These are phyloP conservation scores for Hydrozoanthus gracilis DNA, from an alignment of 92 coral and sea anemone genomes.

Conservation along the genomic window DNA sequence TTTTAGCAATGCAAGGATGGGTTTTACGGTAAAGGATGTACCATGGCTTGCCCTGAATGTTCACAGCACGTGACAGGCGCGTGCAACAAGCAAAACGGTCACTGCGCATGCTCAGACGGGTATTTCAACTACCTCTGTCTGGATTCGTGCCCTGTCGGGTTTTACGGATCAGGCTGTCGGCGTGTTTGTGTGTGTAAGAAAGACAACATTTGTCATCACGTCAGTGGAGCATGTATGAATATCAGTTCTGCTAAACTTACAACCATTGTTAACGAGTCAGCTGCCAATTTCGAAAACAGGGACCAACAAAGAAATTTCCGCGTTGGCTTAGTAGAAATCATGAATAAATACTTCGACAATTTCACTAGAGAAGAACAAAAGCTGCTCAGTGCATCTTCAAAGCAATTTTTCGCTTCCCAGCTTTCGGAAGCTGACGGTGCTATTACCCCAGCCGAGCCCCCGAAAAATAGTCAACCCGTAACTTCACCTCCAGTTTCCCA, in stretches of 20 bases:
- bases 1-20: constrained; percentile 87
- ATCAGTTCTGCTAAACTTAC: constrained; percentile 68
- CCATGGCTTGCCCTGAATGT: constrained; percentile 79
- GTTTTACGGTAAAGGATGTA: constrained; percentile 81
- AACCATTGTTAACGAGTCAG: constrained; percentile 59
- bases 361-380: constrained; percentile 1
- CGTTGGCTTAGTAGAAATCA: constrained; percentile 73
- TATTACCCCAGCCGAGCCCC: constrained; percentile 36
- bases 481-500: background rate
- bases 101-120: constrained; percentile 91
- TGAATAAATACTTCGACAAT: constrained; percentile 63
- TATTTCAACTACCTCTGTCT: constrained; percentile 87
- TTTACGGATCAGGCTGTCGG: constrained; percentile 69
- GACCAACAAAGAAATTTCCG: constrained; percentile 74
- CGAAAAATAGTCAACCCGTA: constrained; percentile 18
- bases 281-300: constrained; percentile 61
- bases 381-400: background rate
- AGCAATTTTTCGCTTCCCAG: background rate
- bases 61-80: constrained; percentile 87
- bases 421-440: constrained; percentile 39
- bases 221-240: constrained; percentile 77
- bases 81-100: constrained; percentile 87
- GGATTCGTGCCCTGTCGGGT: constrained; percentile 76
- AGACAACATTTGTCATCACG: constrained; percentile 81
- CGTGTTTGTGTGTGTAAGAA: constrained; percentile 65